Evolutionary conservation across 2,888 invertebrate genomes (phyloP).

Genomic region (Drosophila rellima): DNA sequence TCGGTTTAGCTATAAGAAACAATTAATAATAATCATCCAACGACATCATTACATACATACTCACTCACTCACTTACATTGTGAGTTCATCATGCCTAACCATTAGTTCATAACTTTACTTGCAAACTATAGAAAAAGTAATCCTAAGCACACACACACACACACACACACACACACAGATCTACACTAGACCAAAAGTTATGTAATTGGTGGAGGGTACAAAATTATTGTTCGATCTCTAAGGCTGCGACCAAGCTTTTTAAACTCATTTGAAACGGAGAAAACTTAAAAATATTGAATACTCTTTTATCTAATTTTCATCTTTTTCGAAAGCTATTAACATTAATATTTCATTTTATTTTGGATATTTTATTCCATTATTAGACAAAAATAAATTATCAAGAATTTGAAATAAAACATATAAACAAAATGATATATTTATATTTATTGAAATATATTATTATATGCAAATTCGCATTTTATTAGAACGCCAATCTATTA

Average conservation of each 20-base stretch:
- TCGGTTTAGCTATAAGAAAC: slow-evolving; percentile 30
- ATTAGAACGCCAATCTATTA: too few species aligned
- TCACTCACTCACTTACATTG: background rate
- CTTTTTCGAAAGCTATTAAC: too few species aligned
- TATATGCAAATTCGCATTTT: too few species aligned
- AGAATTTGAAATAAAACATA: too few species aligned
- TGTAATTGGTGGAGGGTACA: background rate
- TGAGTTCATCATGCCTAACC: slow-evolving; percentile 37
- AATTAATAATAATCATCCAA: slow-evolving; percentile 32
- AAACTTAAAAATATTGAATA: too few species aligned
- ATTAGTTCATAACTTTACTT: slow-evolving; percentile 41
- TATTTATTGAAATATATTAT: too few species aligned
- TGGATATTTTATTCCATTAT: too few species aligned
- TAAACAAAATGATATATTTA: too few species aligned
- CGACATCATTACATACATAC: slow-evolving; percentile 2
- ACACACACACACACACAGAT: slow-evolving; percentile 10
- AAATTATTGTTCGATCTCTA: background rate
- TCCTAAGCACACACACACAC: slow-evolving; percentile 31
- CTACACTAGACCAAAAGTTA: background rate
- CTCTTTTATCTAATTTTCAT: too few species aligned
- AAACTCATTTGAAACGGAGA: too few species aligned
- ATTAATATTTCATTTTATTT: too few species aligned
- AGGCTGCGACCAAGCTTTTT: background rate
- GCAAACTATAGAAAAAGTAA: slow-evolving; percentile 26
- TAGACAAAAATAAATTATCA: too few species aligned